Percentiles rank a stretch among this genome's conserved stretches.
These are phyloP conservation scores for Drosophila arawakana DNA, from an alignment of 1,140 invertebrate genomes.

Conservation along the genomic window DNA sequence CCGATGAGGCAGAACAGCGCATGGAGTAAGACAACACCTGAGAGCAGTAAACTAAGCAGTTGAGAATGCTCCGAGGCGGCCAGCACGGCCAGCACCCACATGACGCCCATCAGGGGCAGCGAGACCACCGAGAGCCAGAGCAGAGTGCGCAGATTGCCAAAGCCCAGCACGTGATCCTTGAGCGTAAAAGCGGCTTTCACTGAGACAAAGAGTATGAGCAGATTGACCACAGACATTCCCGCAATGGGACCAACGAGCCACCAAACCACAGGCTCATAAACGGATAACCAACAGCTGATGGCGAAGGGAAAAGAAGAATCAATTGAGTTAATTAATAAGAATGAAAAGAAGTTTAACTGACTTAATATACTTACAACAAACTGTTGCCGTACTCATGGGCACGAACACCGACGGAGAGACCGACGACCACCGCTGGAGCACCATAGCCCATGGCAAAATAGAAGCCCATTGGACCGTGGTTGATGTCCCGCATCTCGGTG, in stretches of 20 bases:
- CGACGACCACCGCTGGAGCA: conserved; percentile 96
- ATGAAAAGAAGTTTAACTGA: neutral
- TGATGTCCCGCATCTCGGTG: conserved; percentile 97
- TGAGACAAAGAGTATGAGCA: conserved; percentile 93
- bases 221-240: conserved; percentile 90
- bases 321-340: neutral
- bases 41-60: conserved; percentile 91
- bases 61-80: conserved; percentile 91
- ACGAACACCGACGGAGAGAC: conserved; percentile 94
- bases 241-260: conserved; percentile 94
- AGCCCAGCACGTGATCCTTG: conserved; percentile 95
- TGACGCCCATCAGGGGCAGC: conserved; percentile 90
- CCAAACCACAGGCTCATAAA: conserved; percentile 96
- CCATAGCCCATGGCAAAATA: conserved; percentile 98
- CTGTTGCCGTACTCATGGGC: conserved; percentile 98
- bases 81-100: conserved; percentile 93
- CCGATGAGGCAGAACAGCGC: conserved; percentile 92
- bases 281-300: conserved; percentile 96
- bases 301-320: neutral
- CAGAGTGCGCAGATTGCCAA: conserved; percentile 94
- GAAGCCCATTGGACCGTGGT: conserved; percentile 97
- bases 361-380: conserved; percentile 91
- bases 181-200: conserved; percentile 95
- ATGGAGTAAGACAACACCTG: conserved; percentile 89
- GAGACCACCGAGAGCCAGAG: conserved; percentile 93